Evolutionary conservation across 2,888 invertebrate genomes (phyloP), one percentile per base, ranked within the genome.

Genomic region (Endomychus coccineus): DNA sequence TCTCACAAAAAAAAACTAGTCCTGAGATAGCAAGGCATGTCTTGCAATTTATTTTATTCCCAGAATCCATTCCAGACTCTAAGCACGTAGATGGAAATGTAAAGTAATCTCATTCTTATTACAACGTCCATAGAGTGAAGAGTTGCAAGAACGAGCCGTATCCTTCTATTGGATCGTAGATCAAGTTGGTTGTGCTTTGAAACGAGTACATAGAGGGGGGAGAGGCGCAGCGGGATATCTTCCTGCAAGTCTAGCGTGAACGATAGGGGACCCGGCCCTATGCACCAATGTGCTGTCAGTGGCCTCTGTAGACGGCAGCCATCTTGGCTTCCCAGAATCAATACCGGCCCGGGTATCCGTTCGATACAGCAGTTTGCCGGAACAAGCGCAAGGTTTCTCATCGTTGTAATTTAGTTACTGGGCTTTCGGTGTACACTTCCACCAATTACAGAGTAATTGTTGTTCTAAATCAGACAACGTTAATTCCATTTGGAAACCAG

Each of bases 1-100:
- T n/a, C n/a, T n/a, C n/a, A n/a, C n/a, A n/a, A 39, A 32, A 39
- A 34, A 22, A 11, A 2, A 27, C 34, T 53, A 55, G 55, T 53
- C 50, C 51, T 48, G 53, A 58, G 56, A 58, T 55, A 54, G 54
- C 54, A 54, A 54, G 52, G 54, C 56, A 43, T 55, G 55, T 56
- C 57, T 62, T 57, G 62, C 63, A 63, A 63, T 63, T 63, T 62
- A 64, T 63, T 62, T 62, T 61, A 59, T 64, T 64, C 61, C 61
- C 54, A 55, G 63, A 64, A 63, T 61, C 60, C 62, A 64, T 63
- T 60, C 57, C 58, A 53, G 55, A 55, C 59, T 54, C 57, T 53
- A 55, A 51, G 58, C 64, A 62, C 60, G 62, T 61, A 62, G 9
- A 7, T 3, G 1, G 7, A 4, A 16, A 9, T 11, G 7, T 23